Percentiles rank a stretch among this genome's conserved stretches.
These are phyloP conservation scores for Lepeophtheirus salmonis DNA, from an alignment of 1,140 invertebrate genomes.

Conservation along the genomic window DNA sequence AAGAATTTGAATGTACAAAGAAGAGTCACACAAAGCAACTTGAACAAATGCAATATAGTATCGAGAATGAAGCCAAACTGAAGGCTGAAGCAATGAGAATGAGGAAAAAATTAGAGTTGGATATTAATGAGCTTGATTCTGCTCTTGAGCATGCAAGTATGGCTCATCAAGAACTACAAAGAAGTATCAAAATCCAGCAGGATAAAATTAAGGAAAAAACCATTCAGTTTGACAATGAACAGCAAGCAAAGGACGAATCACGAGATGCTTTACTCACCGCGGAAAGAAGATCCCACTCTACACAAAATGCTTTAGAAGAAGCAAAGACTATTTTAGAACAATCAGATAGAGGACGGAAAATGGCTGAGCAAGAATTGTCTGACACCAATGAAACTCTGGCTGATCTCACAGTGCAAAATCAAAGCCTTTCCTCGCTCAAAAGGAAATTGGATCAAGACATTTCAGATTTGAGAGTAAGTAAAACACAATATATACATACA, in stretches of 20 bases:
- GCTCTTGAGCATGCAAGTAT: constrained; percentile 39
- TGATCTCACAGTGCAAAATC: constrained; percentile 77
- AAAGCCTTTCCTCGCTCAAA: constrained; percentile 79
- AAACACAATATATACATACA: constrained; percentile 75
- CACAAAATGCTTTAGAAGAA: constrained; percentile 36
- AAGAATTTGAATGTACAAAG: constrained; percentile 42
- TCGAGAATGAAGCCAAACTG: constrained; percentile 36
- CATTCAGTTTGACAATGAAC: constrained; percentile 40
- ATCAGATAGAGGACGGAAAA: constrained; percentile 68
- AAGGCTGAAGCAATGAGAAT: constrained; percentile 49
- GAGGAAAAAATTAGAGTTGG: constrained; percentile 99
- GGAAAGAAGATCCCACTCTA: constrained; percentile 34
- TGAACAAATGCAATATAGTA: constrained; percentile 37
- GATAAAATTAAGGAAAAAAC: constrained; percentile 41
- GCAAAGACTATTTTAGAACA: constrained; percentile 34
- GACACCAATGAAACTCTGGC: constrained; percentile 93
- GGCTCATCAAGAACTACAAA: constrained; percentile 38
- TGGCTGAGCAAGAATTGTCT: constrained; percentile 72
- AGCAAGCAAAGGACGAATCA: constrained; percentile 35
- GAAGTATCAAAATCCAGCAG: constrained; percentile 38
- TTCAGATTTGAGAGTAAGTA: constrained; percentile 67
- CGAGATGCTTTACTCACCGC: constrained; percentile 41
- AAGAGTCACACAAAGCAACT: constrained; percentile 30
- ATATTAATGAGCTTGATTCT: constrained; percentile 93
- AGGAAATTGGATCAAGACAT: constrained; percentile 95